Evolutionary conservation across 2,797 vertebrate genomes (phyloP), one percentile per base, ranked within the genome.

Genomic region (Gallirallus australis): DNA sequence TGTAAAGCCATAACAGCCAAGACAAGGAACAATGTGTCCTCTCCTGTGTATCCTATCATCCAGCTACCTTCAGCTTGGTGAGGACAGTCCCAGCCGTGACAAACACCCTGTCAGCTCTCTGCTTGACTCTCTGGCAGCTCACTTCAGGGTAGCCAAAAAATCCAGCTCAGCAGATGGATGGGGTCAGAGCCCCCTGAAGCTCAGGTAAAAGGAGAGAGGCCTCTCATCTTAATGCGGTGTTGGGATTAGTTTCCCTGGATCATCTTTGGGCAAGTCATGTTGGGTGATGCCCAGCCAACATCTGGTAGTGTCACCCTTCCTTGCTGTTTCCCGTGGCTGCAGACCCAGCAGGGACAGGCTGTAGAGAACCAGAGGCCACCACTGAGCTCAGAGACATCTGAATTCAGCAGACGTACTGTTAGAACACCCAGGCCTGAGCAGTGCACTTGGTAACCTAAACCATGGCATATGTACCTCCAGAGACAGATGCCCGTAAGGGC

Each of bases 21-120:
- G 90, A 81, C 9, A 24, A 69, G 54, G 78, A 96, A 77, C 63
- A 82, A 37, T 64, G 86, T 93, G 94, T 95, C 90, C 96, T 97
- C 96, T 97, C 93, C 94, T 85, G 90, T 85, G 95, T 86, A 93
- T 94, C 94, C 75, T 93, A 90, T 82, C 95, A 89, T 39, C 83
- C 78, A 77, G 93, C 93, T 95, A 96, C 96, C 93, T 95, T 93
- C 77, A 75, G 64, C 78, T 82, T 40, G 47, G 31, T 0, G 53
- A 87, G 88, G 90, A 94, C 88, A 75, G 75, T 82, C 90, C 80
- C 86, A 92, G 83, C 71, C 39, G 33, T 94, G 93, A 95, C 92
- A 90, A 96, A 92, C 88, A 75, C 60, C 57, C 89, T 82, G 86
- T 89, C 94, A 94, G 27, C 64, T 85, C 76, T 40, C 70, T 53